Base-by-base conservation (phyloP, 1,140 invertebrate genomes). In the Lordiphosa mommai region DNA sequence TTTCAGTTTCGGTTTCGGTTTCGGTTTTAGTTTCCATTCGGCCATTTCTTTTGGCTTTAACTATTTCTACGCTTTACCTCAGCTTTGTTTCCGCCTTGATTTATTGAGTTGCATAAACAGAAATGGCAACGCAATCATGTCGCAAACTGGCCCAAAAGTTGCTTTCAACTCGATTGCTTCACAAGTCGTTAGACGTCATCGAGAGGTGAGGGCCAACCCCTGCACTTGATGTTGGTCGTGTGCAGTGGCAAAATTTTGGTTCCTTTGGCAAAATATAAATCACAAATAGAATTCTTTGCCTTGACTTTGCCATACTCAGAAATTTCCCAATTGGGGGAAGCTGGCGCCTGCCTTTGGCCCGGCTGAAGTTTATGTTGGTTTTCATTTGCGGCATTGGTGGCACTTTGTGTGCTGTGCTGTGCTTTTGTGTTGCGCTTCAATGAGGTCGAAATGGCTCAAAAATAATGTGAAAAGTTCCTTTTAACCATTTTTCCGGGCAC, bases 31-130 rank as follows among this genome's bases (percentile, higher is more conserved):
- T 65, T 84, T 74, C 41, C 59, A 47, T 38, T 50, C 41, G 30
- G 51, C 43, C 51, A 51, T 57, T 63, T 69, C 46, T 32, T 41
- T 56, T 41, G 41, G 38, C 59, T 48, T 57, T 61, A 65, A 59
- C 76, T 69, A 76, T 66, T 82, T 48, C 50, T 70, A 71, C 37
- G 61, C 49, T 66, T 72, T 58, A 61, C 46, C 70, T 80, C 65
- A 68, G 61, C 79, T 72, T 72, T 73, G 49, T 52, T 67, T 61
- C 61, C 59, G 53, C 33, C 36, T 43, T 29, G 84, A 87, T 87
- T 87, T 87, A 87, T 87, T 85, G 84, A 87, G 74, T 87, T 87
- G 84, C 84, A 87, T 87, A 87, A 87, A 87, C 77, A 87, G 71
- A 85, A 87, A 87, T 71, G 84, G 84, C 84, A 84, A 67, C 70